Evolutionary conservation across 2,888 invertebrate genomes (phyloP), one percentile per base, ranked within the genome.

Genomic region (Thecocarcelia acutangulata): DNA sequence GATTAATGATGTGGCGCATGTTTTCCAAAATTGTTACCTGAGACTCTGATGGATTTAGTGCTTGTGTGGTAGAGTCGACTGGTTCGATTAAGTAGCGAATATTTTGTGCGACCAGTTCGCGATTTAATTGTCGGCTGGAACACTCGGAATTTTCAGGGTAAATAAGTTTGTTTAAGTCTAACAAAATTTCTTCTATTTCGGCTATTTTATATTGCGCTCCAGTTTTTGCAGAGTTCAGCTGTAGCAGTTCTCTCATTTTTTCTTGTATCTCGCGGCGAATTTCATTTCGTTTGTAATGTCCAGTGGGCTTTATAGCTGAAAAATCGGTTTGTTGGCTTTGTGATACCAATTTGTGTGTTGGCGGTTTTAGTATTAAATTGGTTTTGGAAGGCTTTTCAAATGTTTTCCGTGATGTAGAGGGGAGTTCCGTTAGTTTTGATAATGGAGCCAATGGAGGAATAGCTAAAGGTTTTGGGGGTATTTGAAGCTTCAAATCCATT

Each of bases 1-100:
- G 64, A 78, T 78, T 78, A 24, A 81, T 11, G 15, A 81, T 73
- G 19, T 74, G 11, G 24, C 37, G 48, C 2, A 78, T 19, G 8
- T 33, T 46, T 21, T 64, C 42, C 11, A 81, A 28, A 44, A 54
- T 56, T 19, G 58, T 76, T 4, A 58, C 66, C 1, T 56, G 63
- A 0, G 78, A 78, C 6, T n/a, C 33, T 1, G 54, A 11, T 33
- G 12, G 24, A 13, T 9, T 15, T 28, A 19, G 6, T 12, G 19
- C 15, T 17, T 56, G 11, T 1, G 40, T 0, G 17, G 15, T n/a
- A 6, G 15, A 0, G 11, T 1, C 28, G 1, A 21, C 42, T 1
- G 68, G 21, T 3, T 44, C 33, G 1, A 81, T 11, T 3, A 77
- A 8, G 11, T 46, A 56, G 0, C 19, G 42, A 19, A 81, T 63